Conservation (phyloP, 1,140 invertebrate species). For the Drosophila funebris region DNA sequence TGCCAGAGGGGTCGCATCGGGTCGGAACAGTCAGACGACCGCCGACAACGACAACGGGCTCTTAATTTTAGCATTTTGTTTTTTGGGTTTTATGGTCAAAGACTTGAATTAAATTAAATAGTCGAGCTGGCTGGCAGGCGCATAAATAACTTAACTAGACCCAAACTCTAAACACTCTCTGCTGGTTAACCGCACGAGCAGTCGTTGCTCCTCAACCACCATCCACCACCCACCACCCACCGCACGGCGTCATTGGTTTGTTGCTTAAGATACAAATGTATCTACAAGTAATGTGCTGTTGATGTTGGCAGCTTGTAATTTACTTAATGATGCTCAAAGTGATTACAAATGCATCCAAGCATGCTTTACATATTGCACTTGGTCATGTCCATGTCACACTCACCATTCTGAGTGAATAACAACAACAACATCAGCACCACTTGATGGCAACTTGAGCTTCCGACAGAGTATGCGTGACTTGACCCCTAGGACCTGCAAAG, state of each 20-base stretch:
- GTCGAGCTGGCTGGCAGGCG: slow-evolving; percentile 1
- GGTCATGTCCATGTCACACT: slow-evolving; percentile 36
- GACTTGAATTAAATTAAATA: slow-evolving; percentile 47
- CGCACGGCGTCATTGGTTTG: neutral
- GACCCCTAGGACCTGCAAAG: slow-evolving; percentile 31
- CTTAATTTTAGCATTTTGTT: slow-evolving; percentile 37
- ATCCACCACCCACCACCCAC: neutral
- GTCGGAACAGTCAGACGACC: neutral
- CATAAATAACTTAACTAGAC: slow-evolving; percentile 32
- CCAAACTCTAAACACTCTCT: slow-evolving; percentile 5
- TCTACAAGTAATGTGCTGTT: slow-evolving; percentile 35
- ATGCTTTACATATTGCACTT: slow-evolving; percentile 55
- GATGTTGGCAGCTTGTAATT: slow-evolving; percentile 59
- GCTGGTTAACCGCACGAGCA: slow-evolving; percentile 6
- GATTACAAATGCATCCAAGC: slow-evolving; percentile 55
- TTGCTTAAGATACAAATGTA: slow-evolving; percentile 48
- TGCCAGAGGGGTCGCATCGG: neutral
- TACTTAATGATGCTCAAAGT: slow-evolving; percentile 53
- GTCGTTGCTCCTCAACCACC: neutral
- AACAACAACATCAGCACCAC: slow-evolving; percentile 11
- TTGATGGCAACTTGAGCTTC: slow-evolving; percentile 20
- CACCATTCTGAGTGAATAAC: slow-evolving; percentile 9
- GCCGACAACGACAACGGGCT: no score
- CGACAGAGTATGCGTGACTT: slow-evolving; percentile 51
- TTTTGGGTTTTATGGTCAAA: slow-evolving; percentile 18